Evolutionary conservation across 2,113 vertebrate species (phyloP), one percentile per base, ranked within the genome.

Genomic region (Clupea harengus): DNA sequence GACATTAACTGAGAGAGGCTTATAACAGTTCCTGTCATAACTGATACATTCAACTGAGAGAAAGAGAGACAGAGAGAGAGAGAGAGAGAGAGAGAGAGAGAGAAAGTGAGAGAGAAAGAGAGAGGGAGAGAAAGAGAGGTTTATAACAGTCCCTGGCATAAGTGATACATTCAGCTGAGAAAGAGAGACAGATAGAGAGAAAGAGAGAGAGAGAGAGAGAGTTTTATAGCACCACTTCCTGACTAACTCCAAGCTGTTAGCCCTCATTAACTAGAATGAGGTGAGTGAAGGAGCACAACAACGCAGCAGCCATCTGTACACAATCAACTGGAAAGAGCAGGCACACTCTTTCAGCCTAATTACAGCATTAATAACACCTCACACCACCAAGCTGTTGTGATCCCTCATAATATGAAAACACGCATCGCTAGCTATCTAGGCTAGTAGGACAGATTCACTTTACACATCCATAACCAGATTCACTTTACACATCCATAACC

Each of bases 41-140:
- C 50, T 18, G 2, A 54, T 54, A 18, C 13, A 54, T 49, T 6
- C 52, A 54, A 15, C 17, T 17, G 4, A 54, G 52, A 49, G 47
- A 11, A 11, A 49, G 8, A 49, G 46, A 81, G 8, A 81, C 15
- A 47, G 39, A 2, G 6, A n/a, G 67, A 81, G 81, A 49, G 8
- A 49, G 8, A 49, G 47, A 39, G 39, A 39, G 6, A 47, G 6
- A 47, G 46, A 47, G 46, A 47, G 46, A 47, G 22, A 87, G 82
- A 85, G 75, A 25, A 85, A 87, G 44, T 49, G 80, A 50, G 50
- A 52, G 22, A 52, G 64, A 83, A 18, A 46, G 28, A 85, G 44
- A 52, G 72, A 82, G 45, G 28, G 64, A 82, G 3, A 49, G 8
- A 49, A 7, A 49, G 47, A 49, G 6, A 49, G 47, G 39, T 39